Evolutionary conservation across 2,797 vertebrate genomes (phyloP).

Genomic region (Rhinoraja longicauda): DNA sequence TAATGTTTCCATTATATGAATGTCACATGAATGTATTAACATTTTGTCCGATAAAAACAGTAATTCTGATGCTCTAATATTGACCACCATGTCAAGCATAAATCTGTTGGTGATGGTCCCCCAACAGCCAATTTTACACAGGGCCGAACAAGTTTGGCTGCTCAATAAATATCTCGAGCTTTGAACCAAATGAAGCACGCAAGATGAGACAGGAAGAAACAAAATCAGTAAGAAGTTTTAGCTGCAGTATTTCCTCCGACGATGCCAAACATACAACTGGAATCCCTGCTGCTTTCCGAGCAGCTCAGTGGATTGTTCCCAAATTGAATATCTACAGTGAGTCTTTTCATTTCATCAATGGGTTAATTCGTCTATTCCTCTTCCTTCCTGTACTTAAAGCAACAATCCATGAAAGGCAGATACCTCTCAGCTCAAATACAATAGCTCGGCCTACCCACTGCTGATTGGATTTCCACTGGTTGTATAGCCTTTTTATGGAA

Average conservation of each 20-base stretch:
- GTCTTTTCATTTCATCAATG: slow-evolving; percentile 40
- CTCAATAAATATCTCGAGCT: neutral
- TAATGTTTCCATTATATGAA: neutral
- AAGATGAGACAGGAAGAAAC: neutral
- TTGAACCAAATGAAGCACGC: neutral
- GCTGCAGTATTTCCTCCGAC: neutral
- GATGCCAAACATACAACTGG: neutral
- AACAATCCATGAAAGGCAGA: slow-evolving; percentile 35
- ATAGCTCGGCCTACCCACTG: slow-evolving; percentile 36
- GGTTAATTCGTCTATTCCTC: slow-evolving; percentile 44
- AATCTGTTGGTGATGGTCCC: neutral
- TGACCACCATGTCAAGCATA: neutral
- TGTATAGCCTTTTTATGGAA: neutral
- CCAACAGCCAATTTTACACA: neutral
- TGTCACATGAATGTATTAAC: neutral
- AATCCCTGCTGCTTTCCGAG: slow-evolving; percentile 6
- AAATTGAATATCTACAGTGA: slow-evolving; percentile 39
- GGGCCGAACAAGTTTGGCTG: neutral
- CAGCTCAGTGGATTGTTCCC: slow-evolving; percentile 42
- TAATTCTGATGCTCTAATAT: neutral
- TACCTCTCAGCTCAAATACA: slow-evolving; percentile 37
- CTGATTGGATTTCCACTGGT: slow-evolving; percentile 41
- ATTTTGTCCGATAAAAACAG: neutral
- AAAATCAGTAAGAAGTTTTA: neutral
- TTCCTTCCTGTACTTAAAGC: slow-evolving; percentile 41